phyloP scores from a whole-genome alignment of 2,797 vertebrate genomes.

The Neosilurus mollespiculum region DNA sequence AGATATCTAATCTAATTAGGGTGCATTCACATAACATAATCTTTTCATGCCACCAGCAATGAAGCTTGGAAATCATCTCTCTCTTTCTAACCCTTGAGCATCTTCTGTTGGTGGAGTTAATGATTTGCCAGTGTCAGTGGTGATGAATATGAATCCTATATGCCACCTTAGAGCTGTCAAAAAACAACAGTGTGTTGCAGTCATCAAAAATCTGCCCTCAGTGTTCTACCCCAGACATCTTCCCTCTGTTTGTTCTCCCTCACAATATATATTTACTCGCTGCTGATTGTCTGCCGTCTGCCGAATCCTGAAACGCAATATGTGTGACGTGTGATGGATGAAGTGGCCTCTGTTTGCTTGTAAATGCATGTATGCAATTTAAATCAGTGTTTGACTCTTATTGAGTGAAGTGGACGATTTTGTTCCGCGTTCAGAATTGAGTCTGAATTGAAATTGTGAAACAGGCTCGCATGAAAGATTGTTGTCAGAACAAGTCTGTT shows the following conservation, averaged over 20 bases:
- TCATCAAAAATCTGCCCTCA: not conserved
- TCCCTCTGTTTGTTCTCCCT: slow-evolving; percentile 2
- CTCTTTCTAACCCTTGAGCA: slow-evolving; percentile 29
- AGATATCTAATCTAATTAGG: slow-evolving; percentile 4
- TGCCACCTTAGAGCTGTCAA: slow-evolving; percentile 29
- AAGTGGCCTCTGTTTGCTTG: slow-evolving; percentile 3
- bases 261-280: not conserved
- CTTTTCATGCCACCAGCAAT: slow-evolving; percentile 15
- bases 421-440: not conserved
- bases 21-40: slow-evolving; percentile 28
- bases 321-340: slow-evolving; percentile 9
- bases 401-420: slow-evolving; percentile 6
- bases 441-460: slow-evolving; percentile 23
- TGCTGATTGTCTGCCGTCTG: not conserved
- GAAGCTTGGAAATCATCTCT: slow-evolving; percentile 16
- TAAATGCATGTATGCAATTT: slow-evolving; percentile 30
- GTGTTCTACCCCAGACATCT: not conserved
- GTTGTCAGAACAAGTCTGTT: slow-evolving; percentile 28
- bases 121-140: slow-evolving; percentile 58
- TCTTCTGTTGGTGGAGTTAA: slow-evolving; percentile 54
- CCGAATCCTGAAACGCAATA: not conserved
- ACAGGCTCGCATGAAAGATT: not conserved
- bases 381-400: slow-evolving; percentile 13
- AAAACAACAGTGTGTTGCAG: slow-evolving; percentile 11
- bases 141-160: slow-evolving; percentile 51